Evolutionary conservation across 2,113 vertebrate genomes (phyloP), one percentile per base, ranked within the genome.

Genomic region (Carassius carassius): DNA sequence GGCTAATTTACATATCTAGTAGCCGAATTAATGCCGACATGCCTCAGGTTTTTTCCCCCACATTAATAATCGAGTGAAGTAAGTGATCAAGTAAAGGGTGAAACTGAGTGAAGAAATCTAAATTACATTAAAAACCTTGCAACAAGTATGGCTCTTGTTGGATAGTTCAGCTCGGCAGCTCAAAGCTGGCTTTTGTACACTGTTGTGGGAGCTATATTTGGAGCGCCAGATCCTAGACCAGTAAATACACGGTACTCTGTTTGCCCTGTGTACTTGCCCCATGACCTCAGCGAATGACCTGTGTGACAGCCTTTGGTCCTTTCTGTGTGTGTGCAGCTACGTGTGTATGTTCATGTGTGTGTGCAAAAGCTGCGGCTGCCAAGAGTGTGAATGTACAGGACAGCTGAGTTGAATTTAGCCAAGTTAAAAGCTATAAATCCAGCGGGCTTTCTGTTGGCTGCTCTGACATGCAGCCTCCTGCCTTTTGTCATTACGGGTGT

Each of bases 371-470:
- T n/a, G 23, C 25, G 73, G 60, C 37, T 69, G 62, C 67, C 75
- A 84, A 88, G 73, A 70, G 85, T 90, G 89, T 85, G 89, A 88
- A 85, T 32, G 77, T 88, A 92, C 89, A 94, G 92, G 93, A 95
- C 94, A 95, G 94, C 93, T 94, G 94, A 87, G 25, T 91, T 92
- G 93, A 91, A 93, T 94, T 91, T 94, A 93, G 94, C 94, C 94
- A 94, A 95, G 94, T 95, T 93, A 94, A 94, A 95, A 92, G 93
- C 93, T 94, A 95, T 95, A 95, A 95, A 96, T 95, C 94, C 90
- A 92, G 93, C 60, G 54, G 92, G 93, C 92, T 94, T 94, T 95
- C 89, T 94, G 93, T 92, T 90, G 89, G 87, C 0, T 80, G 58
- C 91, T 90, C 92, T 95, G 95, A 95, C 94, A 95, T 94, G 93